phyloP scores from a whole-genome alignment of 2,113 vertebrate species.

The Scatophagus argus region DNA sequence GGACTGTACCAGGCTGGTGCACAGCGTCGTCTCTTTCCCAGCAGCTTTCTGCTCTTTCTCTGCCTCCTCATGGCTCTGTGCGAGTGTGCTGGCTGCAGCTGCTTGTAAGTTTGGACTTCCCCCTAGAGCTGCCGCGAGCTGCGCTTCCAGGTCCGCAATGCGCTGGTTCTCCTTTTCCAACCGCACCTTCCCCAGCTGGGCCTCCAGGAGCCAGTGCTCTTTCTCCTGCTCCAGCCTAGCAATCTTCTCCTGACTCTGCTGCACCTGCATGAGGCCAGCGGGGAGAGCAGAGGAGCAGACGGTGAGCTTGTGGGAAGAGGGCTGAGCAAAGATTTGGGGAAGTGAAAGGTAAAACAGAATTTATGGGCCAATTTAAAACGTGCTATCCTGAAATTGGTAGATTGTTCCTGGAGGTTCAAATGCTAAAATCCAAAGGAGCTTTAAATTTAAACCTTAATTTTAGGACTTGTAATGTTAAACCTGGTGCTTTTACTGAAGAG shows the following conservation, averaged over 20 bases:
- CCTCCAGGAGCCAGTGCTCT: slow-evolving; percentile 98
- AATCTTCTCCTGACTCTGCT: slow-evolving; percentile 97
- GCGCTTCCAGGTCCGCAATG: slow-evolving; percentile 85
- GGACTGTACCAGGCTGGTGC: slow-evolving; percentile 86
- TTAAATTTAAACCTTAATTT: not conserved
- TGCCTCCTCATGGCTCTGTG: slow-evolving; percentile 71
- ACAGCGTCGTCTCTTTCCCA: slow-evolving; percentile 79
- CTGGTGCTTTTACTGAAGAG: not conserved
- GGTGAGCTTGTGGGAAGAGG: slow-evolving; percentile 38
- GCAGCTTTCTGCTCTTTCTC: slow-evolving; percentile 74
- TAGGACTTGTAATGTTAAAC: not conserved
- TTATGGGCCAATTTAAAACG: not conserved
- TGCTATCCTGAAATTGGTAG: not conserved
- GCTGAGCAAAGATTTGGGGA: slow-evolving; percentile 2
- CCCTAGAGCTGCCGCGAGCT: slow-evolving; percentile 79
- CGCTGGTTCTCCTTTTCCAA: slow-evolving; percentile 95
- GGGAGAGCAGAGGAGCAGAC: slow-evolving; percentile 28
- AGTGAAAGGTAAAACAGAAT: slow-evolving; percentile 15
- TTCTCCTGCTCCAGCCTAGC: slow-evolving; percentile 97
- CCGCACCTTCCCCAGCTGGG: slow-evolving; percentile 95
- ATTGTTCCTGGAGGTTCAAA: not conserved
- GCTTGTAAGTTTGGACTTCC: slow-evolving; percentile 66
- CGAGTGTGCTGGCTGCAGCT: slow-evolving; percentile 54
- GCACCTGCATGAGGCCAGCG: slow-evolving; percentile 84
- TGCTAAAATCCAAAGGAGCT: not conserved